These are phyloP conservation scores for Holothuria glaberrima DNA, from an alignment of 35 echinoderm and acorn worm genomes.

Conservation along the genomic window DNA sequence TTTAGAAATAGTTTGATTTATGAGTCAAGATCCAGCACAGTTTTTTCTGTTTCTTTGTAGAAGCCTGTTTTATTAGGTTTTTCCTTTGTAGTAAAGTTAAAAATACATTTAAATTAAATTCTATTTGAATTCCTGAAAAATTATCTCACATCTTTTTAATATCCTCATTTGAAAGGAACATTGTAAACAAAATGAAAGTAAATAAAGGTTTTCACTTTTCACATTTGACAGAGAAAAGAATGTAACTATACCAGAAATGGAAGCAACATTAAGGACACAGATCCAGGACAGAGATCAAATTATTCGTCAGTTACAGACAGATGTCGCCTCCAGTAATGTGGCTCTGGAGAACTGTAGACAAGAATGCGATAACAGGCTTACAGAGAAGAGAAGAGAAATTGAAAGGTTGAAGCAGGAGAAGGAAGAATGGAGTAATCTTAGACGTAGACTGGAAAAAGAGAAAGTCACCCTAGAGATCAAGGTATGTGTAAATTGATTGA, in stretches of 20 bases:
- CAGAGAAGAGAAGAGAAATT: conserved; percentile 72
- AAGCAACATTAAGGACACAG: conserved; percentile 62
- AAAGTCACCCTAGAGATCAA: conserved; percentile 82
- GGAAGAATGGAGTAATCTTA: conserved; percentile 65
- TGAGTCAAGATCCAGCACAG: too few relatives aligned
- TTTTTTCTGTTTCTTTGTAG: too few relatives aligned
- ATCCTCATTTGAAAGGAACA: too few relatives aligned
- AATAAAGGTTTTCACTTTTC: not conserved
- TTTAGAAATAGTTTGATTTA: too few relatives aligned
- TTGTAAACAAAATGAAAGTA: too few relatives aligned
- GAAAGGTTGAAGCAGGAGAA: conserved; percentile 66
- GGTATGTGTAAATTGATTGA: conserved; percentile 3
- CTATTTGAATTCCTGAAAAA: too few relatives aligned
- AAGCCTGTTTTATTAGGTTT: too few relatives aligned
- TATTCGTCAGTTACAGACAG: conserved; percentile 80
- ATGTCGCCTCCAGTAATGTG: conserved; percentile 84
- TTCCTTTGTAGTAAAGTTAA: too few relatives aligned
- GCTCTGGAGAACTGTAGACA: conserved; percentile 69
- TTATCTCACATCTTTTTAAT: too few relatives aligned
- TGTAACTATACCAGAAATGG: conserved; percentile 67
- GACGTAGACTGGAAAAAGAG: conserved; percentile 76
- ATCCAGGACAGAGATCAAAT: conserved; percentile 73
- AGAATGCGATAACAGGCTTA: conserved; percentile 60
- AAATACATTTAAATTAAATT: too few relatives aligned
- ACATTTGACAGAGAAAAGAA: conserved; percentile 54